Base-by-base conservation (phyloP, 2,113 vertebrate genomes). In the Cavia porcellus region DNA sequence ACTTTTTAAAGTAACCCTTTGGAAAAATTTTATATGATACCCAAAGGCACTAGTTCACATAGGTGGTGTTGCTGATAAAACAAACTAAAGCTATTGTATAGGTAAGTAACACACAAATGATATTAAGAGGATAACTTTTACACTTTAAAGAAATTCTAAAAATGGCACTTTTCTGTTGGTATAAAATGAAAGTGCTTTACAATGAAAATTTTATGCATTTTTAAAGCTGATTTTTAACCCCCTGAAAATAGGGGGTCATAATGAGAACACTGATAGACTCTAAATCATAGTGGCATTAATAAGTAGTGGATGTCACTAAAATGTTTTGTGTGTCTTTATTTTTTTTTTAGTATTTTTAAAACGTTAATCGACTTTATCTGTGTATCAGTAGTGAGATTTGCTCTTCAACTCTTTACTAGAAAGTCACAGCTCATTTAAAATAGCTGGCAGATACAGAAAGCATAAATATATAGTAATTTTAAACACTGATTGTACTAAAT, bases 401-500 rank as follows among this genome's bases (percentile, higher is more conserved):
- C 98, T 98, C 98, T 99, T 99, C 98, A 98, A 96, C 98, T 98
- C 96, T 98, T 98, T 98, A 98, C 98, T 99, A 99, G 98, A 99
- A 99, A 99, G 98, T 98, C 98, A 98, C 98, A 98, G 98, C 98
- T 99, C 97, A 98, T 98, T 99, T 98, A 99, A 99, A 99, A 99
- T 98, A 98, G 98, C 98, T 98, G 98, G 97, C 98, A 98, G 98
- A 98, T 98, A 98, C 98, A 98, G 98, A 98, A 99, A 98, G 98
- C 98, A 98, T 98, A 98, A 99, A 98, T 98, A 98, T 99, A 98
- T 98, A 99, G 97, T 96, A 98, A 98, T 98, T 99, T 98, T 98
- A 97, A 98, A 99, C 99, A 99, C 98, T 98, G 99, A 99, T 99
- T 99, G 99, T 99, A 99, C 98, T 98, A 98, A 99, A 98, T 99